phyloP scores from a whole-genome alignment of 2,888 invertebrate species.

The Agonopterix alstromeriana region DNA sequence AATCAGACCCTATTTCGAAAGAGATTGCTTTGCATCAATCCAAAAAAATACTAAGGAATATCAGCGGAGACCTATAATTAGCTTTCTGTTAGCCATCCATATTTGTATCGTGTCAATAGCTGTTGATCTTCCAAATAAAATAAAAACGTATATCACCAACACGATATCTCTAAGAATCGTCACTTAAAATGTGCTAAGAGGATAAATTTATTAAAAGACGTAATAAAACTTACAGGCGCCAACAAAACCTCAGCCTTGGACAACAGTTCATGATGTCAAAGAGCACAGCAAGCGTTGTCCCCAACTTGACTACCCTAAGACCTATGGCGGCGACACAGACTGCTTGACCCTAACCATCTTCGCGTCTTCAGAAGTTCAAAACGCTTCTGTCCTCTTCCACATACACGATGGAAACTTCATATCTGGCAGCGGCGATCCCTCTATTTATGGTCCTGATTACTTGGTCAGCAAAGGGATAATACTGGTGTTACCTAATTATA shows the following conservation, averaged over 20 bases:
- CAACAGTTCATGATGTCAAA: slow-evolving; percentile 18
- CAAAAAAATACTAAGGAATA: too few species aligned
- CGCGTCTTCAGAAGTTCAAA: slow-evolving; percentile 22
- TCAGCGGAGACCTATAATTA: too few species aligned
- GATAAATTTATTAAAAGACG: background rate
- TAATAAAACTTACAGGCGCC: slow-evolving; percentile 28
- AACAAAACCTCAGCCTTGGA: slow-evolving; percentile 21
- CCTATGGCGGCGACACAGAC: slow-evolving; percentile 29
- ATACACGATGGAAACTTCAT: slow-evolving; percentile 55
- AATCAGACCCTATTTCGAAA: too few species aligned
- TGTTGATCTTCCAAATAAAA: too few species aligned
- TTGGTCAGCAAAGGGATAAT: slow-evolving; percentile 40
- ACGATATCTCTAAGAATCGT: too few species aligned
- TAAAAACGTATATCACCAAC: too few species aligned
- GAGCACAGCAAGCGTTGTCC: slow-evolving; percentile 42
- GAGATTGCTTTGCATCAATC: too few species aligned
- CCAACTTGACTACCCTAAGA: slow-evolving; percentile 23
- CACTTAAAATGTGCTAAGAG: too few species aligned
- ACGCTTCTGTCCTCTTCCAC: slow-evolving; percentile 46
- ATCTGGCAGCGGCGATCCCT: slow-evolving; percentile 46
- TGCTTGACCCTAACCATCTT: slow-evolving; percentile 63
- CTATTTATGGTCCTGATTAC: slow-evolving; percentile 49
- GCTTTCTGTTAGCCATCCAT: too few species aligned
- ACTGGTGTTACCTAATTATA: slow-evolving; percentile 55
- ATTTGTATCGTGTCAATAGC: too few species aligned